Conservation (phyloP, 2,888 invertebrate genomes). For the Gonocerus acuteangulatus region DNA sequence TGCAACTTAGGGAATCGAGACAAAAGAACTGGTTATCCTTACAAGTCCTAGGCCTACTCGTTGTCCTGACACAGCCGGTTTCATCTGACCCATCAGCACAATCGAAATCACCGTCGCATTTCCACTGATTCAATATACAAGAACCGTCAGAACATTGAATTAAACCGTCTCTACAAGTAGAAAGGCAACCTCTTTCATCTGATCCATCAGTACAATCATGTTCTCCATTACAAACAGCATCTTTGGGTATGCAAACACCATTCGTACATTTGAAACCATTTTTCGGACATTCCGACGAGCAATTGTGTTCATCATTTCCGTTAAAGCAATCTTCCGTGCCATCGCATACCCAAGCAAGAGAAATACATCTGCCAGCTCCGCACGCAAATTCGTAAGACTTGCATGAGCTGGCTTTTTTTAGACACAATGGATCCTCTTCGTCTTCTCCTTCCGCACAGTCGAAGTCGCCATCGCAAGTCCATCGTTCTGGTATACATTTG, state of each 20-base stretch:
- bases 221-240: constrained; percentile 80
- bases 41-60: constrained; percentile 53
- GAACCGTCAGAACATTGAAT: constrained; percentile 67
- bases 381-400: constrained; percentile 50
- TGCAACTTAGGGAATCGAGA: constrained; percentile 69
- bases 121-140: constrained; percentile 73
- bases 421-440: constrained; percentile 48
- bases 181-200: constrained; percentile 70
- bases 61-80: constrained; percentile 53
- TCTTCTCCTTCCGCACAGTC: constrained; percentile 79
- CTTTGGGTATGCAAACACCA: constrained; percentile 76
- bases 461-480: constrained; percentile 67
- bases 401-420: constrained; percentile 24
- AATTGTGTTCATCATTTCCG: constrained; percentile 59
- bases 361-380: constrained; percentile 57
- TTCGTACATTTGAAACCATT: constrained; percentile 90
- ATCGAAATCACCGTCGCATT: constrained; percentile 80
- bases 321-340: constrained; percentile 58
- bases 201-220: constrained; percentile 79
- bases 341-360: constrained; percentile 62
- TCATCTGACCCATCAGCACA: constrained; percentile 81
- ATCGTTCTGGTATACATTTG: constrained; percentile 65
- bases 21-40: constrained; percentile 67
- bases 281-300: constrained; percentile 72
- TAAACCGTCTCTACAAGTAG: constrained; percentile 61